Conservation (phyloP, 1,140 invertebrate genomes). For the Zaprionus taronus region DNA sequence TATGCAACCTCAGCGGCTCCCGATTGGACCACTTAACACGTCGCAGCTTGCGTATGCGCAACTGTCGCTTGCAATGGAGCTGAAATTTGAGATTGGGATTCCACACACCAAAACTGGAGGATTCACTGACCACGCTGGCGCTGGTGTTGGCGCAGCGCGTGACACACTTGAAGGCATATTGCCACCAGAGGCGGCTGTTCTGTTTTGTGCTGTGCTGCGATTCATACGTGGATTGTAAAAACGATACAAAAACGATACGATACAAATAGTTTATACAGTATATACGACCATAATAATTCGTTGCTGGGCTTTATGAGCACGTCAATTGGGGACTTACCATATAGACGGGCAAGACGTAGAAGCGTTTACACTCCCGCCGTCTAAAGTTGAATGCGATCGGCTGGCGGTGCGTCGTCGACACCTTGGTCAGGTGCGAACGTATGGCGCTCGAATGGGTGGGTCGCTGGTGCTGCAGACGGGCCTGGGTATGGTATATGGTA, state of each 20-base stretch:
- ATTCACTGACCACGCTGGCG: not conserved
- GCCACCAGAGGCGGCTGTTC: constrained; percentile 72
- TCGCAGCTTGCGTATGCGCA: constrained; percentile 66
- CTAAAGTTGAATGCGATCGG: constrained; percentile 75
- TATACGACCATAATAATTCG: constrained; percentile 52
- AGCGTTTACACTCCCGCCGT: constrained; percentile 67
- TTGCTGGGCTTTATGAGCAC: constrained; percentile 32
- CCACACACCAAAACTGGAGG: constrained; percentile 39
- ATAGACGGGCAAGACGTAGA: constrained; percentile 72
- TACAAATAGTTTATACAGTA: constrained; percentile 19
- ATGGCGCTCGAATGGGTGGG: constrained; percentile 70
- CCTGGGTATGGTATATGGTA: constrained; percentile 7
- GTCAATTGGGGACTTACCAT: constrained; percentile 63
- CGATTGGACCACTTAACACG: constrained; percentile 55
- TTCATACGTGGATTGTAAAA: not conserved
- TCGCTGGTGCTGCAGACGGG: constrained; percentile 52
- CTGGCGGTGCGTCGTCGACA: constrained; percentile 67
- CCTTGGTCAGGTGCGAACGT: constrained; percentile 74
- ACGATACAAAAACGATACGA: constrained; percentile 6
- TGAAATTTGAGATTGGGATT: constrained; percentile 71
- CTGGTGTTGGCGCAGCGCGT: constrained; percentile 40
- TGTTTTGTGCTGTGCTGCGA: constrained; percentile 72
- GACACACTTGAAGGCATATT: constrained; percentile 75
- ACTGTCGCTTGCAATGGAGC: constrained; percentile 65
- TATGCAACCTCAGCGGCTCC: constrained; percentile 63